phyloP scores from a whole-genome alignment of 2,797 vertebrate genomes.

The Falco rusticolus region DNA sequence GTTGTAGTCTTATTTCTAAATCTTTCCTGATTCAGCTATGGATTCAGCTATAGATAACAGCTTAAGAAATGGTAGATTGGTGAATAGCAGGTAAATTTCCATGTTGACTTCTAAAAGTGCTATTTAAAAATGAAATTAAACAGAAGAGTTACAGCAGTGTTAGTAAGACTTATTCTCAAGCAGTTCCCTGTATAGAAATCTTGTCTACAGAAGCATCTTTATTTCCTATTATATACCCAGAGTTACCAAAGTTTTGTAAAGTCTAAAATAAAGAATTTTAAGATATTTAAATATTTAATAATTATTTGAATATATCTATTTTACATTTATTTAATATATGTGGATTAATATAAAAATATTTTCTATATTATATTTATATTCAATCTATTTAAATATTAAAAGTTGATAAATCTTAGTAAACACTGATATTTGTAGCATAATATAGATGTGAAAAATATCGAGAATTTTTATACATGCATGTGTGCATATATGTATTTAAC shows the following conservation, averaged over 20 bases:
- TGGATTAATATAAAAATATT: no score
- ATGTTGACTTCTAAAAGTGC: not conserved
- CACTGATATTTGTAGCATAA: not conserved
- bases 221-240: not conserved
- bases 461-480: not conserved
- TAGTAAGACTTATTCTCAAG: not conserved
- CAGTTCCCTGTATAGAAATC: not conserved
- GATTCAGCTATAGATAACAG: not conserved
- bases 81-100: not conserved
- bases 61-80: not conserved
- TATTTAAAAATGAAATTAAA: not conserved
- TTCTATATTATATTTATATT: no score
- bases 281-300: not conserved
- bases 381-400: not conserved
- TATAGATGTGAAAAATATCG: not conserved
- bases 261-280: not conserved
- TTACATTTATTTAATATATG: no score
- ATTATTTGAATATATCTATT: no score
- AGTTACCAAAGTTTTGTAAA: not conserved
- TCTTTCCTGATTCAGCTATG: not conserved
- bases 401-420: not conserved
- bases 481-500: not conserved
- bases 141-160: not conserved
- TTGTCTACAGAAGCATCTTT: not conserved
- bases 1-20: not conserved